These are phyloP conservation scores for Amblyopsis hoosieri DNA, from an alignment of 2,797 vertebrate genomes.

Conservation along the genomic window DNA sequence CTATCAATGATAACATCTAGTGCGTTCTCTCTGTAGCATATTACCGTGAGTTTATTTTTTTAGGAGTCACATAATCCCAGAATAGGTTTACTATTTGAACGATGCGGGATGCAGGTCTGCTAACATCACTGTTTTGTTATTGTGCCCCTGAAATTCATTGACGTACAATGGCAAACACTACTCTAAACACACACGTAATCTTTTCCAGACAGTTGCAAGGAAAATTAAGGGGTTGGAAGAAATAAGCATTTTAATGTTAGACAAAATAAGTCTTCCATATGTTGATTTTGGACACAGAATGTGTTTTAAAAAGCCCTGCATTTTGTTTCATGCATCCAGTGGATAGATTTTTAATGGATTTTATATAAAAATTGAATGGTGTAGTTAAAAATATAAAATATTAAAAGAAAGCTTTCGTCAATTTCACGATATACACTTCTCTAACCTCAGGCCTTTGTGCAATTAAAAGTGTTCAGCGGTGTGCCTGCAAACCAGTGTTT, in stretches of 20 bases:
- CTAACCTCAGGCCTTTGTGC: conserved; percentile 44
- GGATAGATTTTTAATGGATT: too few species aligned
- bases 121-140: conserved; percentile 13
- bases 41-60: conserved; percentile 35
- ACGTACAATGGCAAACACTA: conserved; percentile 29
- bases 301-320: not conserved
- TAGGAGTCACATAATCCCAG: conserved; percentile 30
- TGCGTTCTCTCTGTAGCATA: conserved; percentile 36
- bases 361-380: too few species aligned
- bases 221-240: conserved; percentile 40
- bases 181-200: conserved; percentile 57
- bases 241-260: conserved; percentile 44
- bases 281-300: conserved; percentile 34
- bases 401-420: not conserved
- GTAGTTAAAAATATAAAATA: too few species aligned
- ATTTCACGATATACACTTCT: conserved; percentile 59
- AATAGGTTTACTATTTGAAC: conserved; percentile 8
- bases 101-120: conserved; percentile 46
- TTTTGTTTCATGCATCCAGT: not conserved
- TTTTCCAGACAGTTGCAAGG: conserved; percentile 52
- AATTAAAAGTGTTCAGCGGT: conserved; percentile 64
- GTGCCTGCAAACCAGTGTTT: conserved; percentile 68
- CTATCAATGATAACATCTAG: conserved; percentile 45
- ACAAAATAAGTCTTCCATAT: conserved; percentile 34
- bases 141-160: conserved; percentile 33